These are phyloP conservation scores for Rhizoglyphus robini DNA, from an alignment of 1,140 invertebrate species.

Conservation along the genomic window DNA sequence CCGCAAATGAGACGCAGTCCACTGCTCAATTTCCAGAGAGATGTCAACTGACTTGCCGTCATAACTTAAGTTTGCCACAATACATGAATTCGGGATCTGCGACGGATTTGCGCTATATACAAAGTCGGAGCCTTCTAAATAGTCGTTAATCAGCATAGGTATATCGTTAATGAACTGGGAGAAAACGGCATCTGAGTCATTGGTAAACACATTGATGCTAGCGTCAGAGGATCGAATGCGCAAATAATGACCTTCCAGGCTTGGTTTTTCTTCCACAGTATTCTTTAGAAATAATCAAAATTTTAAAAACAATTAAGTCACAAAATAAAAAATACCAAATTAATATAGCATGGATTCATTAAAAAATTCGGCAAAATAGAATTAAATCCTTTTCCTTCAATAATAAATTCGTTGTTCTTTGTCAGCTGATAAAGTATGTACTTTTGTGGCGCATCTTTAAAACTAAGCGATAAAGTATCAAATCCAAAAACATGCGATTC, in stretches of 20 bases:
- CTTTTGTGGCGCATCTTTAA: not conserved
- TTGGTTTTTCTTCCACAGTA: not conserved
- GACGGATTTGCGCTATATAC: not conserved
- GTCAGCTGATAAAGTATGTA: conserved; percentile 16
- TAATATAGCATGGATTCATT: conserved; percentile 10
- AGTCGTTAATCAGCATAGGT: not conserved
- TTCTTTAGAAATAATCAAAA: conserved; percentile 18
- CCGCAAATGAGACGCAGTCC: not conserved
- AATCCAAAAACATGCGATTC: conserved; percentile 19
- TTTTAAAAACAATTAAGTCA: not conserved
- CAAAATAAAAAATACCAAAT: conserved; percentile 13
- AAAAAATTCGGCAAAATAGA: not conserved
- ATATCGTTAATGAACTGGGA: not conserved
- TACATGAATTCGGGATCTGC: not conserved
- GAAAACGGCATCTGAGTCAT: not conserved
- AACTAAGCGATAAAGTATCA: conserved; percentile 4
- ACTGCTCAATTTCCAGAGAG: not conserved
- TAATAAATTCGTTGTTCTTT: conserved; percentile 14
- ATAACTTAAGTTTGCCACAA: conserved; percentile 10
- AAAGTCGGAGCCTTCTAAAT: not conserved
- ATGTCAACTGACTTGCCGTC: not conserved
- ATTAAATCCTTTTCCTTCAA: conserved; percentile 10
- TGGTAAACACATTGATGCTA: not conserved
- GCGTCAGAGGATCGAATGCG: conserved; percentile 1
- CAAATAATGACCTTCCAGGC: conserved; percentile 20